Conservation (phyloP, 2,113 vertebrate species). For the Hemicordylus capensis region DNA sequence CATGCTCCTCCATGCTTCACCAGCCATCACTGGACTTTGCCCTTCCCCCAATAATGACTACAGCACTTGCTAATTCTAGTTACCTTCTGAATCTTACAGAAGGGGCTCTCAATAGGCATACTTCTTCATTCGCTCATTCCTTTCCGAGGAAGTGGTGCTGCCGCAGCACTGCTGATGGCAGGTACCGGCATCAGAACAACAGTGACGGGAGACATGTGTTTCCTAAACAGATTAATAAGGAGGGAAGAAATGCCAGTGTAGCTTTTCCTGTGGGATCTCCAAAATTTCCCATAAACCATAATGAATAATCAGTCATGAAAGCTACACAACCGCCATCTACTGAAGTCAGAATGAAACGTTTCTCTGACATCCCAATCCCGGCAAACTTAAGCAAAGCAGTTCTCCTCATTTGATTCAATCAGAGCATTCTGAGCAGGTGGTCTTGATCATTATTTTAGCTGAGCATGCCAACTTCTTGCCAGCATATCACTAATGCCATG, state of each 20-base stretch:
- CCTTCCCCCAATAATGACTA: too few relatives aligned
- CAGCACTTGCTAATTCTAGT: too few relatives aligned
- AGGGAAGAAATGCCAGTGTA: background rate
- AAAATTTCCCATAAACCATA: background rate
- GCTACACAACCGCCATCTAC: slow-evolving; percentile 37
- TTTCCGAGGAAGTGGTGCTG: background rate
- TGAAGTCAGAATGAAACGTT: slow-evolving; percentile 43
- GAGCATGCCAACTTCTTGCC: slow-evolving; percentile 9
- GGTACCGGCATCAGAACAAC: background rate
- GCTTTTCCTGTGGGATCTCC: background rate
- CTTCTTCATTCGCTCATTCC: background rate
- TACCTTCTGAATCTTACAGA: background rate
- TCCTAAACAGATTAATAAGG: background rate
- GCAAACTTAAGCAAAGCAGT: slow-evolving; percentile 45
- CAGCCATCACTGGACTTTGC: too few relatives aligned
- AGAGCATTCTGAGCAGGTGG: slow-evolving; percentile 60
- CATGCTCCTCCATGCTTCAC: too few relatives aligned
- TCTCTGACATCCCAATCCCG: slow-evolving; percentile 25
- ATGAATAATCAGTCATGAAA: background rate
- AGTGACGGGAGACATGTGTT: background rate
- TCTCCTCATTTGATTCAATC: slow-evolving; percentile 54
- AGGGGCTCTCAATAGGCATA: background rate
- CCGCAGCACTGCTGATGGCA: background rate
- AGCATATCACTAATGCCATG: slow-evolving; percentile 8
- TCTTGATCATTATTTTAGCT: slow-evolving; percentile 43